Evolutionary conservation across 1,140 invertebrate genomes (phyloP), one percentile per base, ranked within the genome.

Genomic region (Liolophura sinensis): DNA sequence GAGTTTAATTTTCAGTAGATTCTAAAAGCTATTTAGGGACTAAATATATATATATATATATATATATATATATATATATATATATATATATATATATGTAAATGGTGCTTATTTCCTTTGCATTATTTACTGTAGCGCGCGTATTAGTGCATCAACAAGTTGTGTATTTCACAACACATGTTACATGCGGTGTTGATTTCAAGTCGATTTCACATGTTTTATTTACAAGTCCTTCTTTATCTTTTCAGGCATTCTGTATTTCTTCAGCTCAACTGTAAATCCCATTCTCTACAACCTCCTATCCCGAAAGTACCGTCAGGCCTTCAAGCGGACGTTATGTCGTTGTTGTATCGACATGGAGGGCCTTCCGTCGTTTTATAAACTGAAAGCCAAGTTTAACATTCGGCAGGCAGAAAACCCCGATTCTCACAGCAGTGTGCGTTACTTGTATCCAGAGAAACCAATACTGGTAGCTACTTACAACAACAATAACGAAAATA

Each of bases 201-300:
- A 3, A 40, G 9, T 40, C 9, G 31, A 40, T 40, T 40, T 40
- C 9, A 40, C 31, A 40, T 40, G 3, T 40, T 40, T 40, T 9
- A 40, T 40, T 40, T 3, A 40, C 31, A 40, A 40, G 9, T 40
- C 9, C 31, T 40, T 5, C 22, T 65, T 58, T 27, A 14, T 58
- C 25, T 24, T 71, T 73, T 47, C 71, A 79, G 78, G 78, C n/a
- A 69, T 76, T 16, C 59, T 78, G 12, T 85, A 89, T 62, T 89
- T 85, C 75, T 87, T 89, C 60, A 89, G 88, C 78, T 88, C 78
- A 67, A 88, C 87, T 22, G 86, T 88, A 63, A 88, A 88, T 72
- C 87, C 87, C 12, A 87, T 88, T 60, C 80, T 88, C 49, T 88
- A 88, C 84, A 88, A 88, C 72, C 82, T 87, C 6, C 84, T 88